A percentile compares a stretch with the other conserved stretches of the same genome.
These are phyloP conservation scores for Hemiprocne comata DNA, from an alignment of 2,113 vertebrate genomes.

Conservation along the genomic window DNA sequence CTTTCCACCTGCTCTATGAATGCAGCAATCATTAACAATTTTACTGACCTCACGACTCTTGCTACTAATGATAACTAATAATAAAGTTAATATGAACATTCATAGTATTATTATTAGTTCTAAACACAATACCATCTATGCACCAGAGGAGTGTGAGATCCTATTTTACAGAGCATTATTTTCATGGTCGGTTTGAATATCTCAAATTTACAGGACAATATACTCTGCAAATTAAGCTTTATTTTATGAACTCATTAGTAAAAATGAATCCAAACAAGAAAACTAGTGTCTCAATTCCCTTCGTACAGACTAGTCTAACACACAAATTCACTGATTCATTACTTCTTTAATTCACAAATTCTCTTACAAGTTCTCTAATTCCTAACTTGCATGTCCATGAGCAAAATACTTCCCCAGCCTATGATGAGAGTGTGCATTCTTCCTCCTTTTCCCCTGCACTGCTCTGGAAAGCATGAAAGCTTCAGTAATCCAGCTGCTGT, in stretches of 20 bases:
- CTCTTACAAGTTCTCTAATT: background rate
- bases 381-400: fast-evolving
- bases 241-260: background rate
- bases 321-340: background rate
- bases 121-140: background rate
- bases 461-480: background rate
- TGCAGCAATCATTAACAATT: conserved; percentile 9
- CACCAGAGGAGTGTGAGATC: background rate
- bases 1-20: conserved; percentile 25
- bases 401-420: background rate
- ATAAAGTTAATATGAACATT: background rate
- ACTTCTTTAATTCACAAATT: background rate
- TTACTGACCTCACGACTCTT: background rate
- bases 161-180: background rate
- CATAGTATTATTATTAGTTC: background rate
- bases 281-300: background rate
- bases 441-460: background rate
- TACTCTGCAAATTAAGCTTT: background rate
- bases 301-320: background rate
- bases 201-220: background rate
- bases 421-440: background rate
- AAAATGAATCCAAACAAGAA: background rate
- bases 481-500: background rate
- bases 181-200: background rate
- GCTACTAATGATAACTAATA: background rate